Evolutionary conservation across 2,113 vertebrate species (phyloP).

Genomic region (Barbus barbus): DNA sequence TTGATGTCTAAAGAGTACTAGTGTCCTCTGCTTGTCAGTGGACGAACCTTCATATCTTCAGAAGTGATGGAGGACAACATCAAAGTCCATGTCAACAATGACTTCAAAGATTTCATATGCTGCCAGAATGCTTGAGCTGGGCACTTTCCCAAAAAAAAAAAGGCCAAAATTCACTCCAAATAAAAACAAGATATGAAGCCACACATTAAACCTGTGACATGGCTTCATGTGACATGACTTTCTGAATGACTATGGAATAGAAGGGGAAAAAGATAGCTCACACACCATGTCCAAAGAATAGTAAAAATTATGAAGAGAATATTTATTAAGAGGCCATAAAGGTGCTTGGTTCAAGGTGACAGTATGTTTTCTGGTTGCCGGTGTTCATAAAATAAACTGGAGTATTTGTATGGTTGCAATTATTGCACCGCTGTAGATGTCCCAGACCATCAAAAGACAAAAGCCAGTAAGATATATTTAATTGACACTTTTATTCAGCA

Average conservation of each 20-base stretch:
- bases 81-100: constrained; percentile 57
- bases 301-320: neutral
- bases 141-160: neutral
- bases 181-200: neutral
- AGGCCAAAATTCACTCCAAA: neutral
- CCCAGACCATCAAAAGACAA: too few species aligned
- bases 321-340: neutral
- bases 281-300: neutral
- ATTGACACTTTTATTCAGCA: too few species aligned
- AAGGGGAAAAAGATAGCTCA: neutral
- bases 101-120: constrained; percentile 49
- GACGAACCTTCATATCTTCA: constrained; percentile 55
- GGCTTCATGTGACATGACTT: neutral
- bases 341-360: neutral
- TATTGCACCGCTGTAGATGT: neutral
- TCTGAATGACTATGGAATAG: neutral
- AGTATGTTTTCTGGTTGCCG: neutral
- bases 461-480: too few species aligned
- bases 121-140: constrained; percentile 27
- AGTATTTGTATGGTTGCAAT: neutral
- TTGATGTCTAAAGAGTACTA: constrained; percentile 49
- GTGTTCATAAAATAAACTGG: neutral
- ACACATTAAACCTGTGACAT: neutral
- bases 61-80: constrained; percentile 53
- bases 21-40: constrained; percentile 16